Conservation (phyloP, 23 tunicate species). For the Phallusia fumigata region DNA sequence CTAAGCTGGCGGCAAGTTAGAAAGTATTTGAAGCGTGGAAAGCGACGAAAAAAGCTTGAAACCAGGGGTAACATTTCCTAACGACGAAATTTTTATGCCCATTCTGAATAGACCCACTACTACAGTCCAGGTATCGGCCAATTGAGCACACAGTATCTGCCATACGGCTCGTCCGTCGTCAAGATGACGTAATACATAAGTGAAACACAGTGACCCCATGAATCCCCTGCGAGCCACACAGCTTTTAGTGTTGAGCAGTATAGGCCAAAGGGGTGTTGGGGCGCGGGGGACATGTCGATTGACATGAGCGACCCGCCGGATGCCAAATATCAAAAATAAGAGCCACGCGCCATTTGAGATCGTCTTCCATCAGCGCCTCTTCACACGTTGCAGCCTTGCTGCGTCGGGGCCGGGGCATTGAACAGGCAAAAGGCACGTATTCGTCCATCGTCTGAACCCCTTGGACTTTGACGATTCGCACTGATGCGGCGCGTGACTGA, state of each 20-base stretch:
- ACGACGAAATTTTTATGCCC: neutral
- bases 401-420: neutral
- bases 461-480: neutral
- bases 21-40: neutral
- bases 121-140: neutral
- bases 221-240: neutral
- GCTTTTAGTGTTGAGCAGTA: neutral
- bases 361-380: neutral
- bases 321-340: neutral
- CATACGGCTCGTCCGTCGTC: neutral
- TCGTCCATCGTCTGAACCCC: neutral
- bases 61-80: neutral
- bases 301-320: neutral
- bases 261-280: neutral
- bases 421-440: neutral
- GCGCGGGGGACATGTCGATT: neutral
- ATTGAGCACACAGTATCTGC: neutral
- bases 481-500: neutral
- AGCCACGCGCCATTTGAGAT: constrained; percentile 2
- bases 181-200: neutral
- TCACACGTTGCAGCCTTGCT: neutral
- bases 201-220: neutral
- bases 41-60: neutral
- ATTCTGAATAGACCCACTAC: neutral
- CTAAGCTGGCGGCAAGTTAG: neutral